A percentile compares a stretch with the other conserved stretches of the same genome.
These are phyloP conservation scores for Ophiodon elongatus DNA, from an alignment of 2,113 vertebrate genomes.

Conservation along the genomic window DNA sequence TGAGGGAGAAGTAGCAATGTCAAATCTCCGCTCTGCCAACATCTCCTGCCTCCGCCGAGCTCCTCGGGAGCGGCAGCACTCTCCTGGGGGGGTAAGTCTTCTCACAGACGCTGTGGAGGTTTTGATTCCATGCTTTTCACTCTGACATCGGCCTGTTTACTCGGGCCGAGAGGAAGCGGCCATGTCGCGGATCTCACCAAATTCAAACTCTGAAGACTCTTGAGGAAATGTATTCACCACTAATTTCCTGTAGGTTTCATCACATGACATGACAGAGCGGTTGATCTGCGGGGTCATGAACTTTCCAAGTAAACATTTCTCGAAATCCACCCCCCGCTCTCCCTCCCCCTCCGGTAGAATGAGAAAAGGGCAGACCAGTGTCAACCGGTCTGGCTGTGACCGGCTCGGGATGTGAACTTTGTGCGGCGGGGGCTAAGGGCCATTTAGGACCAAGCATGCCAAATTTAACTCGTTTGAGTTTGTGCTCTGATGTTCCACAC, in stretches of 20 bases:
- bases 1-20: conserved; percentile 56
- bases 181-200: neutral
- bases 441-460: conserved; percentile 54
- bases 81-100: neutral
- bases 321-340: conserved; percentile 54
- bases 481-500: conserved; percentile 51
- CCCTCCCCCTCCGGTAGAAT: conserved; percentile 52
- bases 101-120: neutral
- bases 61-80: neutral
- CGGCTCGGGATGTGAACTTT: conserved; percentile 76
- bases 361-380: conserved; percentile 69
- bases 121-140: conserved; percentile 18
- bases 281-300: conserved; percentile 74
- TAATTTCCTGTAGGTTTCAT: conserved; percentile 59
- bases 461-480: conserved; percentile 66
- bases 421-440: conserved; percentile 56
- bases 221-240: conserved; percentile 34
- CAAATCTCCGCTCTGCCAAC: conserved; percentile 45
- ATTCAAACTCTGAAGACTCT: conserved; percentile 1
- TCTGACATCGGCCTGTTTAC: neutral
- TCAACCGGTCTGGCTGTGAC: conserved; percentile 67
- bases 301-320: conserved; percentile 79
- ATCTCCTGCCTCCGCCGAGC: conserved; percentile 4
- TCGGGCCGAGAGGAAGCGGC: neutral
- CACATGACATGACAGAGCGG: conserved; percentile 41